phyloP scores from a whole-genome alignment of 1,140 invertebrate species.

The Panulirus ornatus region DNA sequence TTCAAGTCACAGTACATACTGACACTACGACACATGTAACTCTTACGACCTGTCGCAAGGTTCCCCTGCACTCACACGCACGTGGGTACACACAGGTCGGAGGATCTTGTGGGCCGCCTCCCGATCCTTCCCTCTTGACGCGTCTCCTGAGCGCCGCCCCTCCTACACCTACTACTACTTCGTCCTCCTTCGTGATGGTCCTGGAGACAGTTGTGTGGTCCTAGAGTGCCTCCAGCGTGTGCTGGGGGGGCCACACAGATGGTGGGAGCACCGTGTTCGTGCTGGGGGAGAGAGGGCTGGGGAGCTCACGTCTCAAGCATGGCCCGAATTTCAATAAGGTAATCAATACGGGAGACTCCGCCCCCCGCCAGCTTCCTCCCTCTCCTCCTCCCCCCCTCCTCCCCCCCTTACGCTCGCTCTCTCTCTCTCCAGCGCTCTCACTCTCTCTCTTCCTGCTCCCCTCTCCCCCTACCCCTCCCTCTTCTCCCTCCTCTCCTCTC shows the following conservation, averaged over 20 bases:
- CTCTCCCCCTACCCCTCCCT: background rate
- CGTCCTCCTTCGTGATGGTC: background rate
- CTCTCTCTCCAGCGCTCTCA: background rate
- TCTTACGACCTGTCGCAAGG: too few relatives aligned
- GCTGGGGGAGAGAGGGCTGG: conserved; percentile 16
- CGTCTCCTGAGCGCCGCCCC: too few relatives aligned
- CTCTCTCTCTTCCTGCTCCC: background rate
- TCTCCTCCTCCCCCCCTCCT: conserved; percentile 46
- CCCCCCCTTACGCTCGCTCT: conserved; percentile 34
- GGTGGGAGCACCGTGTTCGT: conserved; percentile 12
- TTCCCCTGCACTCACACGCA: too few relatives aligned
- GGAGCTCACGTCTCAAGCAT: conserved; percentile 67
- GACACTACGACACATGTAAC: too few relatives aligned
- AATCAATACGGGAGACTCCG: conserved; percentile 72
- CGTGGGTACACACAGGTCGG: too few relatives aligned
- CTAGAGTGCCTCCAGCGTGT: background rate
- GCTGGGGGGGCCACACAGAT: conserved; percentile 21
- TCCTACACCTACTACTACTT: too few relatives aligned
- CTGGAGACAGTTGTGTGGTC: background rate
- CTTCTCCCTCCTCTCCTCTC: background rate
- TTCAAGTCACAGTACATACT: too few relatives aligned
- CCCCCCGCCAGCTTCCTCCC: conserved; percentile 62
- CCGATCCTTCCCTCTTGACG: too few relatives aligned
- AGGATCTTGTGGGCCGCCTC: too few relatives aligned
- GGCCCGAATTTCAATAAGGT: conserved; percentile 72